Evolutionary conservation across 2,888 invertebrate species (phyloP).

Genomic region (Drosophila ezoana): DNA sequence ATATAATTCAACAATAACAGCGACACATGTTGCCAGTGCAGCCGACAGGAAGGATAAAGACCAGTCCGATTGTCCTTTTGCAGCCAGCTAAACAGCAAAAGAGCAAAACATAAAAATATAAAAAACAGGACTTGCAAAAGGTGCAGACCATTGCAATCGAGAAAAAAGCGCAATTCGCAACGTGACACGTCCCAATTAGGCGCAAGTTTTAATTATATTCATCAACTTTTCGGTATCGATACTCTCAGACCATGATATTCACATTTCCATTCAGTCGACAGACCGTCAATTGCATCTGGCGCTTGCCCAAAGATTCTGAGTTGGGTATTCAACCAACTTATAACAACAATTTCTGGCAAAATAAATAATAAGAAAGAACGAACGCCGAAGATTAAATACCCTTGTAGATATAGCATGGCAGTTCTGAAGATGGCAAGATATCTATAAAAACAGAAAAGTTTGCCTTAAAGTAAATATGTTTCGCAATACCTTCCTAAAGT

Average conservation of each 20-base stretch:
- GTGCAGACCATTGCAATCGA: background rate
- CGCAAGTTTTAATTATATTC: constrained; percentile 40
- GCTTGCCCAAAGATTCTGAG: constrained; percentile 1
- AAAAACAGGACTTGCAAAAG: constrained; percentile 20
- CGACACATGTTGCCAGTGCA: constrained; percentile 82
- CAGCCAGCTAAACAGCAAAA: constrained; percentile 27
- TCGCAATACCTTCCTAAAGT: too few species aligned
- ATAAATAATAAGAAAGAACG: too few species aligned
- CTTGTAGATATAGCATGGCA: too few species aligned
- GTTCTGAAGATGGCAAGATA: too few species aligned
- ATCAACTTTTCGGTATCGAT: constrained; percentile 24
- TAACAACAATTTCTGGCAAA: background rate
- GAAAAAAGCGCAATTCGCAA: constrained; percentile 7
- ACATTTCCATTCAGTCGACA: constrained; percentile 2
- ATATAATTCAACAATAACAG: constrained; percentile 84
- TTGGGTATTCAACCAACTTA: background rate
- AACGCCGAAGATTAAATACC: too few species aligned
- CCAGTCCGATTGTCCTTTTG: constrained; percentile 73
- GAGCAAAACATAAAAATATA: constrained; percentile 12
- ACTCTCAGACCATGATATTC: background rate
- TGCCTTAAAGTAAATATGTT: background rate
- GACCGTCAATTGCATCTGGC: constrained; percentile 18
- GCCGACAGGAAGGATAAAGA: constrained; percentile 78
- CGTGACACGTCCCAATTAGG: constrained; percentile 42
- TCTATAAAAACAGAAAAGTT: too few species aligned